These are phyloP conservation scores for Ranitomeya imitator DNA, from an alignment of 2,113 vertebrate genomes.

Conservation along the genomic window DNA sequence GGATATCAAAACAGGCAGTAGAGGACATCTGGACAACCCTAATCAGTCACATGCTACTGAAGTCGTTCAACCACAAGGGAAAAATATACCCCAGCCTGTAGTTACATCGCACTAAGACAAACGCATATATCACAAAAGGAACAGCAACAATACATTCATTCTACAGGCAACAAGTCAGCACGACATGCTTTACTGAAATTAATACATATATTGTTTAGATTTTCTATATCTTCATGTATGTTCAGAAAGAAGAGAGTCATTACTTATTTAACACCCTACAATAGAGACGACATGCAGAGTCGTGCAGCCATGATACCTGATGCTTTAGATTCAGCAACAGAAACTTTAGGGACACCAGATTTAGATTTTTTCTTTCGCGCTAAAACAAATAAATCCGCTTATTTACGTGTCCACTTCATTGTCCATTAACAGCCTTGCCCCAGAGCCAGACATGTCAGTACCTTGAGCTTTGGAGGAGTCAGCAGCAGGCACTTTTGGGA, in stretches of 20 bases:
- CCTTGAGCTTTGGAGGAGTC: neutral
- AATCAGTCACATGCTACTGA: too few species aligned
- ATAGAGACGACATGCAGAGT: neutral
- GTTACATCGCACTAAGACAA: too few species aligned
- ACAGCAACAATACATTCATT: too few species aligned
- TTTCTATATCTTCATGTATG: neutral
- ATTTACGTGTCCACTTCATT: neutral
- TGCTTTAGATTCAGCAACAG: conserved; percentile 2
- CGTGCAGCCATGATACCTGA: conserved; percentile 31
- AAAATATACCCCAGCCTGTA: too few species aligned
- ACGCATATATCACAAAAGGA: too few species aligned
- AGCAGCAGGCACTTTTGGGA: neutral
- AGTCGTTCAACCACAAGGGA: too few species aligned
- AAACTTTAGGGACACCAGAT: neutral
- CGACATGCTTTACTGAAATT: too few species aligned
- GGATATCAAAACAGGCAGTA: too few species aligned
- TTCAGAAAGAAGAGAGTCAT: neutral
- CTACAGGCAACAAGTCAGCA: too few species aligned
- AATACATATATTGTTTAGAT: neutral
- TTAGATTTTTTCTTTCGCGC: conserved; percentile 17
- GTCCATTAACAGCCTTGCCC: neutral
- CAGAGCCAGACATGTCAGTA: neutral
- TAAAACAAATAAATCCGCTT: conserved; percentile 6
- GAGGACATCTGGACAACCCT: too few species aligned
- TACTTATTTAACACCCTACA: neutral